phyloP scores from a whole-genome alignment of 2,797 vertebrate genomes.

The Sardinella longiceps region DNA sequence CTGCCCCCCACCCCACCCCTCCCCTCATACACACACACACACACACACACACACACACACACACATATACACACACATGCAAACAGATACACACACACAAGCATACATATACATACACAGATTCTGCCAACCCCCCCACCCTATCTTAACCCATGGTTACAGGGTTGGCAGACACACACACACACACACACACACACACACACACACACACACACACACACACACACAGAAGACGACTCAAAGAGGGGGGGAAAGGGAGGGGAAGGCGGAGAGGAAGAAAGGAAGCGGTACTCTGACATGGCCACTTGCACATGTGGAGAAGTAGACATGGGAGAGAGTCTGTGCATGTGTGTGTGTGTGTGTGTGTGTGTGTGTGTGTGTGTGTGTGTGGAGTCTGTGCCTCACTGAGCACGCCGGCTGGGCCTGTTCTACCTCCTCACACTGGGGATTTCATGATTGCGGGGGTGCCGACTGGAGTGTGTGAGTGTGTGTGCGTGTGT shows the following conservation, averaged over 20 bases:
- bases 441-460: constrained; percentile 48
- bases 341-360: neutral
- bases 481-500: neutral
- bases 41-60: constrained; percentile 41
- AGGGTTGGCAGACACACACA: neutral
- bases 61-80: constrained; percentile 36
- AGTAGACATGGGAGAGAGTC: no score
- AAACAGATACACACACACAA: constrained; percentile 40
- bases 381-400: constrained; percentile 49
- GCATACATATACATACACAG: constrained; percentile 40
- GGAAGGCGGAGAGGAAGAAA: neutral
- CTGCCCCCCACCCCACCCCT: constrained; percentile 22
- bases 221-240: neutral
- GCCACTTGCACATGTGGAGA: neutral
- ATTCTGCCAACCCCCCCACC: constrained; percentile 26
- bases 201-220: no score
- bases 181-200: no score
- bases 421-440: constrained; percentile 56
- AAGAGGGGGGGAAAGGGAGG: neutral
- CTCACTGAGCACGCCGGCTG: constrained; percentile 56
- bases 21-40: neutral
- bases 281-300: neutral
- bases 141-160: constrained; percentile 29
- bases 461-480: constrained; percentile 29
- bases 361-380: constrained; percentile 41